These are phyloP conservation scores for Teleiodes luculella DNA, from an alignment of 2,888 invertebrate species.

Conservation along the genomic window DNA sequence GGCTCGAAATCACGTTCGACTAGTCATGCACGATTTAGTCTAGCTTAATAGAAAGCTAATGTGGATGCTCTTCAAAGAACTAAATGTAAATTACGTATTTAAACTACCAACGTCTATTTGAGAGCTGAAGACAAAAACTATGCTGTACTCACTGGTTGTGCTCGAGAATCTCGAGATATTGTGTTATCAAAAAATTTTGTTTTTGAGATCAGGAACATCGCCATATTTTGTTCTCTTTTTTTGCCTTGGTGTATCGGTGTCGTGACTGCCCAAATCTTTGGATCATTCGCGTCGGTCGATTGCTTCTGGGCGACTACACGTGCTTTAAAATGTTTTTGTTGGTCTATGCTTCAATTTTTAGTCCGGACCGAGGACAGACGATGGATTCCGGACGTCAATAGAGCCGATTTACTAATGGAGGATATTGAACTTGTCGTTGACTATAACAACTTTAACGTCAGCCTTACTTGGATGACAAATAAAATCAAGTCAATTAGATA, in stretches of 20 bases:
- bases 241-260: conserved; percentile 15
- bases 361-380: conserved; percentile 2
- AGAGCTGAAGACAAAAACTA: too few relatives aligned
- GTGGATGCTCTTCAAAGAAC: neutral
- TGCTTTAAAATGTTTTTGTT: conserved; percentile 37
- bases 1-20: conserved; percentile 27
- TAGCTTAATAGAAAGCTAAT: conserved; percentile 3
- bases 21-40: conserved; percentile 30
- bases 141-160: too few relatives aligned
- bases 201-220: conserved; percentile 10
- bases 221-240: too few relatives aligned
- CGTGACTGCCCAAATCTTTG: conserved; percentile 30
- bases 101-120: too few relatives aligned
- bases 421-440: conserved; percentile 37
- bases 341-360: conserved; percentile 26
- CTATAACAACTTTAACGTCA: conserved; percentile 31
- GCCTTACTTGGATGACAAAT: conserved; percentile 47
- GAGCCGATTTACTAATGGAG: conserved; percentile 36
- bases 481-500: conserved; percentile 44
- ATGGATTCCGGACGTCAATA: conserved; percentile 34
- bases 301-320: conserved; percentile 23
- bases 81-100: neutral
- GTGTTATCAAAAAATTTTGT: conserved; percentile 6
- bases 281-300: conserved; percentile 21
- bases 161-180: too few relatives aligned